Percentiles rank a stretch among this genome's conserved stretches.
Conservation (phyloP, 2,113 vertebrate genomes). For the Neogale vison region DNA sequence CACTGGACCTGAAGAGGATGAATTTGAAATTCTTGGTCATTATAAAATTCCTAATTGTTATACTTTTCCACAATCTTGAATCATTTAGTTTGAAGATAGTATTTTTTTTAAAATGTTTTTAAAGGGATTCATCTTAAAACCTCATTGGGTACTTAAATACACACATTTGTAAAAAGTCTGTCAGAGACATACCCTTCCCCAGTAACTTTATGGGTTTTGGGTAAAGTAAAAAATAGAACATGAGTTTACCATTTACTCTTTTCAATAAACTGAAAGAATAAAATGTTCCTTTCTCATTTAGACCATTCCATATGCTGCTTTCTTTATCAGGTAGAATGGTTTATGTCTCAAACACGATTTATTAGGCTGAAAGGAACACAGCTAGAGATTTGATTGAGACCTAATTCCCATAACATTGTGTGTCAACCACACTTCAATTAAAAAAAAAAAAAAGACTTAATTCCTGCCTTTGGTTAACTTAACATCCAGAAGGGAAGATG, state of each 20-base stretch:
- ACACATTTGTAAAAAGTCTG: neutral
- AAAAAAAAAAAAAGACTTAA: neutral
- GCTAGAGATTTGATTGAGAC: neutral
- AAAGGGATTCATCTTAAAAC: neutral
- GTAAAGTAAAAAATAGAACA: neutral
- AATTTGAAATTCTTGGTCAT: neutral
- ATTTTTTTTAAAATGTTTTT: neutral
- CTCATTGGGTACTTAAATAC: neutral
- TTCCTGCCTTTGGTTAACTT: neutral
- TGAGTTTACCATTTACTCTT: conserved; percentile 19
- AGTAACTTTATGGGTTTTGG: neutral
- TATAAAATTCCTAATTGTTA: conserved; percentile 2
- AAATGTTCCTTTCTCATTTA: neutral
- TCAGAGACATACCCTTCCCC: neutral
- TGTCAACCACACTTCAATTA: neutral
- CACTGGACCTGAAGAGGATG: neutral
- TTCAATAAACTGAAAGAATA: neutral
- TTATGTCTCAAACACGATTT: neutral
- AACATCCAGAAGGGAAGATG: neutral
- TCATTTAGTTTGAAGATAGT: neutral
- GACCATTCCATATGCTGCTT: neutral
- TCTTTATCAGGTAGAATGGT: neutral
- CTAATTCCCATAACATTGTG: neutral
- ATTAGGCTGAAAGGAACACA: neutral
- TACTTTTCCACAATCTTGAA: neutral